Percentiles rank a stretch among this genome's conserved stretches.
phyloP scores from a whole-genome alignment of 2,888 invertebrate genomes.

The Zelleria hepariella region DNA sequence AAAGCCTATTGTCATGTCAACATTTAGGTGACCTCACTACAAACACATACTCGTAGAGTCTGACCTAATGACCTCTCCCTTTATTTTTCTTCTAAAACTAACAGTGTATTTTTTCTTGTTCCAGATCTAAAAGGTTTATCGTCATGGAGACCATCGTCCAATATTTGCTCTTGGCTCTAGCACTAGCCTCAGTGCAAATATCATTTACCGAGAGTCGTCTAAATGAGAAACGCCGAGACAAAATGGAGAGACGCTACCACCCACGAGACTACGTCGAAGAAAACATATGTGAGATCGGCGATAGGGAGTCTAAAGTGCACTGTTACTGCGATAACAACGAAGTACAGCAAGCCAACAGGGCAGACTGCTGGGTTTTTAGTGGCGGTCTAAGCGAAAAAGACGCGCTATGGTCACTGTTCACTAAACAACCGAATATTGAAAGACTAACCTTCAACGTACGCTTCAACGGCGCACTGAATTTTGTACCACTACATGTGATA shows the following conservation, averaged over 20 bases:
- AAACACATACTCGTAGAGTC: no score
- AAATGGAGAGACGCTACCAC: conserved; percentile 59
- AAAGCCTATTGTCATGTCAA: background rate
- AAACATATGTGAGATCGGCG: conserved; percentile 73
- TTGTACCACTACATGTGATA: conserved; percentile 78
- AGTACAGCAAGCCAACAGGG: conserved; percentile 73
- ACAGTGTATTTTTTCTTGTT: conserved; percentile 38
- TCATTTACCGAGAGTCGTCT: conserved; percentile 65
- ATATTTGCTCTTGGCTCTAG: conserved; percentile 66
- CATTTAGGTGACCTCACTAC: background rate
- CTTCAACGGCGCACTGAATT: conserved; percentile 77
- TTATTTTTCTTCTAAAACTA: background rate
- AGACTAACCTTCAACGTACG: conserved; percentile 80
- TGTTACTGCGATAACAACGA: conserved; percentile 77
- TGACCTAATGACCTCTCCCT: background rate
- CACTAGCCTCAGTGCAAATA: conserved; percentile 67
- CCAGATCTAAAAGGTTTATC: conserved; percentile 38
- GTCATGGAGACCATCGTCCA: conserved; percentile 60
- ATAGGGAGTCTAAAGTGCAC: conserved; percentile 70
- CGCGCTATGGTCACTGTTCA: conserved; percentile 79
- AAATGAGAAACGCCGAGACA: conserved; percentile 68
- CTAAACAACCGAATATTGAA: conserved; percentile 77
- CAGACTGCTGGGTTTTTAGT: conserved; percentile 85
- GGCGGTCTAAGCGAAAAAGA: conserved; percentile 74
- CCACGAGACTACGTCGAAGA: conserved; percentile 44